Evolutionary conservation across 2,888 invertebrate species (phyloP), one percentile per base, ranked within the genome.

Genomic region (Ctena decussata): DNA sequence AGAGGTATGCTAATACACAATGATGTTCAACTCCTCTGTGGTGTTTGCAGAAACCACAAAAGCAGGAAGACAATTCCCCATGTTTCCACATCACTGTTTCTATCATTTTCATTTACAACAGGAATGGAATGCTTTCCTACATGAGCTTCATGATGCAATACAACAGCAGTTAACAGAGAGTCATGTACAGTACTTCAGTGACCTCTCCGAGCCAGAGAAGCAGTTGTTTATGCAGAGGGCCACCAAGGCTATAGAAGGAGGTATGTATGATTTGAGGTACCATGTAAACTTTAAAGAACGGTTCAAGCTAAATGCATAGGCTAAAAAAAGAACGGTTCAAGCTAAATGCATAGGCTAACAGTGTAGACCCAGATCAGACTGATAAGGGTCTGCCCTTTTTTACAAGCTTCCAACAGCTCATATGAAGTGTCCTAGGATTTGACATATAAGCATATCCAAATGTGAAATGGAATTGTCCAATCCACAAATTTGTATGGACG

Each of bases 161-260:
- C 94, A 95, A 70, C 95, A 95, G 76, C 95, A 96, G 86, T 90
- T 96, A 21, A 93, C 93, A 41, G 95, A 96, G 88, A 95, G 94
- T 75, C 95, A 95, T 92, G 94, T 95, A 24, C 93, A 93, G 80
- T 93, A 94, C 46, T 95, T 96, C 87, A 93, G 93, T 60, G 95
- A 95, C 80, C 89, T 96, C 60, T 94, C 95, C n/a, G 95, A 95
- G 72, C 91, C 94, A 2, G 96, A 96, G 83, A 94, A 95, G 80
- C 92, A 92, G 60, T 86, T 95, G 30, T 95, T 96, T 75, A 92
- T 95, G 91, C 93, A 95, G 78, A 91, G 95, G 80, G 95, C 95
- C 35, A 93, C 95, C 6, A 92, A 92, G 82, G 95, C 95, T 46
- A 92, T 96, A 30, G 92, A 94, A 78, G 93, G 92, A 88, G 94